A percentile compares a stretch with the other conserved stretches of the same genome.
phyloP scores from a whole-genome alignment of 1,140 invertebrate species.

The Venturia canescens region DNA sequence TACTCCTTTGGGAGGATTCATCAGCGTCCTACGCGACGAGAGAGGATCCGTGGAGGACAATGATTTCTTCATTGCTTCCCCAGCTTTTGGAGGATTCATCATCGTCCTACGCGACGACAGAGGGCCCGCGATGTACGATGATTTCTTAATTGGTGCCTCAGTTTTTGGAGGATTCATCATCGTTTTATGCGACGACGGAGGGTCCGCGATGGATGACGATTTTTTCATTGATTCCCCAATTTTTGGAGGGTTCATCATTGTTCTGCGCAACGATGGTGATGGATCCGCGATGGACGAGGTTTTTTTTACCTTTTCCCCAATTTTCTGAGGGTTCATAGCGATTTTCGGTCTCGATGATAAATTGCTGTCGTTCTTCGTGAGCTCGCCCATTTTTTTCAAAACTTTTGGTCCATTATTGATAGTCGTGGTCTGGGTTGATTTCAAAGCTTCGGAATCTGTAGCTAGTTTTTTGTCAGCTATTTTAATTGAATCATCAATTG shows the following conservation, averaged over 20 bases:
- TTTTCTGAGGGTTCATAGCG: background rate
- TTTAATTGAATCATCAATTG: background rate
- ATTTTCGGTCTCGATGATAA: background rate
- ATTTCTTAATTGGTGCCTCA: background rate
- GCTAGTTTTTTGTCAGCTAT: background rate
- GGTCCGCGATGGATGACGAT: too few relatives aligned
- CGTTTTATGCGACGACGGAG: too few relatives aligned
- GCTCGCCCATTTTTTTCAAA: background rate
- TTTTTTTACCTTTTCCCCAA: background rate
- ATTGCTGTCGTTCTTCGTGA: background rate
- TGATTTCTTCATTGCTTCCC: background rate
- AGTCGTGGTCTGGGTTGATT: background rate
- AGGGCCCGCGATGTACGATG: too few relatives aligned
- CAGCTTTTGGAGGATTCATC: too few relatives aligned
- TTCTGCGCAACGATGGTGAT: background rate
- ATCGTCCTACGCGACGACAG: too few relatives aligned
- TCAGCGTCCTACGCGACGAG: too few relatives aligned
- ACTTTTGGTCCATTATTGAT: background rate
- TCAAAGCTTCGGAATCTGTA: background rate
- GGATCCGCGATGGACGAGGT: background rate
- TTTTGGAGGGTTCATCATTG: constrained; percentile 8
- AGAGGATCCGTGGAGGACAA: too few relatives aligned
- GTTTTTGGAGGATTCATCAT: too few relatives aligned
- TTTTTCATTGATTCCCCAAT: background rate
- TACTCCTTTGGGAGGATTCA: too few relatives aligned